phyloP scores from a whole-genome alignment of 2,797 vertebrate genomes.

The Hydrocynus forskahlii region DNA sequence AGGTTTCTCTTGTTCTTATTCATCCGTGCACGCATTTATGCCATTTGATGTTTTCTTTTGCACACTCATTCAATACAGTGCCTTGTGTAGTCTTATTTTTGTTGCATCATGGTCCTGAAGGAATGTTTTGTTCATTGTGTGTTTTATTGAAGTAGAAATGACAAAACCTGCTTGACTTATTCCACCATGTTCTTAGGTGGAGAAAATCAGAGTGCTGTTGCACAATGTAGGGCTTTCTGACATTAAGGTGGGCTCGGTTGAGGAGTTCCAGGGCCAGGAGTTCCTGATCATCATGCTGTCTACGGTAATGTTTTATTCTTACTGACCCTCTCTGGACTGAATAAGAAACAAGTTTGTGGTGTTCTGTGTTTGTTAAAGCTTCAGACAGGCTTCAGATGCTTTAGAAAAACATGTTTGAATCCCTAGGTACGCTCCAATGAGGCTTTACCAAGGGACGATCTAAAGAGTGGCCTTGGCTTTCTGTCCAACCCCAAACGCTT shows the following conservation, averaged over 20 bases:
- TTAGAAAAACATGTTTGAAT: neutral
- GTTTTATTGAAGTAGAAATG: too few relatives aligned
- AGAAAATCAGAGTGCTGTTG: slow-evolving; percentile 90
- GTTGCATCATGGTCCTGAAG: too few relatives aligned
- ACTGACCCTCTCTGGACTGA: neutral
- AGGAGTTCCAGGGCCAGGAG: slow-evolving; percentile 97
- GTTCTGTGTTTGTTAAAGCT: neutral
- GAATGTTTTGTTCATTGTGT: too few relatives aligned
- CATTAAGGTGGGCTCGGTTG: slow-evolving; percentile 94
- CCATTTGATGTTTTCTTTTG: neutral
- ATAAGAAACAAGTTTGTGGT: neutral
- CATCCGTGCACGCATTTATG: neutral
- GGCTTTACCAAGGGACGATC: slow-evolving; percentile 71
- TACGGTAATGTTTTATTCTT: slow-evolving; percentile 73
- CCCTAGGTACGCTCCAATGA: slow-evolving; percentile 90
- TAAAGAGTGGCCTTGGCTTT: slow-evolving; percentile 83
- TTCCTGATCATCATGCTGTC: slow-evolving; percentile 87
- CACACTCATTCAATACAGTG: too few relatives aligned
- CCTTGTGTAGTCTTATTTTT: too few relatives aligned
- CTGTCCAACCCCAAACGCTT: slow-evolving; percentile 92
- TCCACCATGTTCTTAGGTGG: slow-evolving; percentile 75
- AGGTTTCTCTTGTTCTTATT: slow-evolving; percentile 72
- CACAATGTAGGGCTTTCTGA: slow-evolving; percentile 84
- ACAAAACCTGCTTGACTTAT: neutral
- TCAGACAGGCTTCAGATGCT: neutral